Base-by-base conservation (phyloP, 2,888 invertebrate genomes). In the Oscheius sp. region DNA sequence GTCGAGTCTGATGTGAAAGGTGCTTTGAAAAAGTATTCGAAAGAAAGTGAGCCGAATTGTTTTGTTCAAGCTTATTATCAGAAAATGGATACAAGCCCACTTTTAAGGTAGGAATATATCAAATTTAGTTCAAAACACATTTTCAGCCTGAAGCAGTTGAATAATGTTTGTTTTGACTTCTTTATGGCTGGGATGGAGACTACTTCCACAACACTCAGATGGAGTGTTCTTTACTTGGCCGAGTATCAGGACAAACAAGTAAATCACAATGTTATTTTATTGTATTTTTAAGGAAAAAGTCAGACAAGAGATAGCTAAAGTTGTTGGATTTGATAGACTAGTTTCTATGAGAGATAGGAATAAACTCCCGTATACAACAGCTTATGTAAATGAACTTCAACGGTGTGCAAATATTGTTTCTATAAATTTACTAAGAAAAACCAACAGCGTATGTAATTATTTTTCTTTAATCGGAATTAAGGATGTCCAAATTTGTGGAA, bases 121-220 rank as follows among this genome's bases (percentile, higher is more conserved):
- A n/a, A 15, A 6, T 15, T 33, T 6, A 8, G 45, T 29, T 55
- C n/a, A n/a, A 8, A 34, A 3, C 1, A 3, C 17, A 2, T 42
- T 1, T 58, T 68, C 12, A 68, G 68, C 8, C 34, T 52, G 45
- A 45, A 57, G 20, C 55, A 70, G 15, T 12, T 57, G 8, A 48
- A 50, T 15, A 65, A 70, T 42, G 58, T 65, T 17, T 64, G 58
- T 10, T 42, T 71, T 2, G 81, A 81, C 46, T 75, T 81, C 67
- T 81, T 76, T 71, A 31, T 81, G 33, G 81, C 79, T 25, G 81
- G 81, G 8, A 79, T 79, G 79, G 81, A 81, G 37, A 79, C 81
- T 3, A 79, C 79, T 15, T 29, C 61, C 2, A 77, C 71, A 2
- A 65, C 77, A 0, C 61, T 80, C 3, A 63, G 75, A 23, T 78